Base-by-base conservation (phyloP, 2,797 vertebrate genomes). In the Rhynchotus rufescens region DNA sequence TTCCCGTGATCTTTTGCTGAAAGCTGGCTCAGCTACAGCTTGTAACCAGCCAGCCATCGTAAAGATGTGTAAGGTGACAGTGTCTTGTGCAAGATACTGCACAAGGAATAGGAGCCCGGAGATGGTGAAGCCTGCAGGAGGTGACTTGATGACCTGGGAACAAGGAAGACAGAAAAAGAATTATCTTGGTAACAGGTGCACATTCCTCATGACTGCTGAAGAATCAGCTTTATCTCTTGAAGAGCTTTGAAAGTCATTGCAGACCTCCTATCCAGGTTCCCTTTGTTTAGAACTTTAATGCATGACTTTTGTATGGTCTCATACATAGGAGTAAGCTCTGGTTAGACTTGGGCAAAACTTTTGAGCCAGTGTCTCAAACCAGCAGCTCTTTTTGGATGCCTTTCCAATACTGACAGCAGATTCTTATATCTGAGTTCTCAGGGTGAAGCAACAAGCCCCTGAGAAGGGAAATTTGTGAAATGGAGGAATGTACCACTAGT, bases 251-350 rank as follows among this genome's bases (percentile, higher is more conserved):
- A 71, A 44, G 17, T 16, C 28, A 62, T 6, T 26, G n/a, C 64
- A 73, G 38, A 80, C 34, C 38, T 67, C 51, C 21, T 19, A 1
- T 23, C 0, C 0, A 1, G 8, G 76, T 76, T 56, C 38, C 6
- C 34, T 56, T 60, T 60, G 7, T 60, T 60, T 38, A 16, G 22
- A 22, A 47, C 25, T 1, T 13, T 16, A 15, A 9, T 32, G 64
- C 36, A 4, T 2, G 7, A 57, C 30, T 61, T 86, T 71, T 38
- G 8, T 28, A 66, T 23, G 36, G 32, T 30, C 42, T 16, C 28
- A 12, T 40, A 40, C 40, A 13, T 10, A 34, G n/a, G 68, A 67
- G 45, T 64, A 62, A 74, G 28, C 60, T 90, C 45, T 28, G 15
- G 6, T n/a, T 42, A 52, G 62, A 9, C 59, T 82, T 56, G n/a